phyloP scores from a whole-genome alignment of 2,113 vertebrate genomes.

The Rhinoptilus africanus region DNA sequence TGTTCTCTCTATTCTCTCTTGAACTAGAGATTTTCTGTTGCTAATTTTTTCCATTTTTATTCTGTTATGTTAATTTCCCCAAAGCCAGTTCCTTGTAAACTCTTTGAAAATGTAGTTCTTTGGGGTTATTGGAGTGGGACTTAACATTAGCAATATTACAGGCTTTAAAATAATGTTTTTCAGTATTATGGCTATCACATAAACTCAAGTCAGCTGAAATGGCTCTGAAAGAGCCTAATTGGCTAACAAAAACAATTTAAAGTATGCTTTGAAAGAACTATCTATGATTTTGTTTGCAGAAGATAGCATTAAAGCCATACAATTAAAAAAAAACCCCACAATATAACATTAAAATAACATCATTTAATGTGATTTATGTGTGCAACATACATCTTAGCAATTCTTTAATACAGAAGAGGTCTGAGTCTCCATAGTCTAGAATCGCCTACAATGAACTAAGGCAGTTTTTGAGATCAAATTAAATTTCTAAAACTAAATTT shows the following conservation, averaged over 20 bases:
- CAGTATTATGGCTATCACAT: neutral
- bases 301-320: neutral
- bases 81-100: neutral
- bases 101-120: neutral
- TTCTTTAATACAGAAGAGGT: neutral
- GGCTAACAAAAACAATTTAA: neutral
- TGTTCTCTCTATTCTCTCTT: neutral
- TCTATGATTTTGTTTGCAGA: neutral
- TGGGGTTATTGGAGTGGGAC: neutral
- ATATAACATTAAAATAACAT: neutral
- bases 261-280: neutral
- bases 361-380: neutral
- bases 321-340: neutral
- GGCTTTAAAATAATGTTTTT: neutral
- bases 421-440: neutral
- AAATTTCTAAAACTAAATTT: neutral
- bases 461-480: neutral
- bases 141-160: neutral
- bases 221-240: neutral
- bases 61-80: neutral
- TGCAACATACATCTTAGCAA: neutral
- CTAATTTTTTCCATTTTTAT: neutral
- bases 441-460: neutral
- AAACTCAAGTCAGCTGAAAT: neutral
- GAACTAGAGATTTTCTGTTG: neutral